These are phyloP conservation scores for Brachionus rubens DNA, from an alignment of 1,140 invertebrate species.

Conservation along the genomic window DNA sequence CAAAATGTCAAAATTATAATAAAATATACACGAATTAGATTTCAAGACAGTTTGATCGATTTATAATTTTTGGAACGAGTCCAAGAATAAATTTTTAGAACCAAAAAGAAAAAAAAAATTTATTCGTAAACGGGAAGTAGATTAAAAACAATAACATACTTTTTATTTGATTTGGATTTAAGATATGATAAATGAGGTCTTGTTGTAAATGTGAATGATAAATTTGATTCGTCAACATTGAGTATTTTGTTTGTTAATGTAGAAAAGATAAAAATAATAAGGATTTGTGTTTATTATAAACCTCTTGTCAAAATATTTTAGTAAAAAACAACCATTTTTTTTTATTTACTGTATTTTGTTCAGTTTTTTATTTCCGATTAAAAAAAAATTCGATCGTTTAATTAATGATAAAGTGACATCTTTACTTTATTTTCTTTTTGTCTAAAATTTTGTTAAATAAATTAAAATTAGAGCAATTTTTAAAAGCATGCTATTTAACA, in stretches of 20 bases:
- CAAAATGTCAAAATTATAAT: slow-evolving; percentile 43
- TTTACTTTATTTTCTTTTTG: too few species aligned
- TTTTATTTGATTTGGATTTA: not conserved
- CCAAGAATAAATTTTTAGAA: not conserved
- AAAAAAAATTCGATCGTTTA: too few species aligned
- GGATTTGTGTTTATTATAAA: too few species aligned
- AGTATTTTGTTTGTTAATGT: slow-evolving; percentile 1
- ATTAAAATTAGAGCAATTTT: too few species aligned
- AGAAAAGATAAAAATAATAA: not conserved
- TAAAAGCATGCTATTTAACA: too few species aligned
- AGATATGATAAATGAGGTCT: not conserved
- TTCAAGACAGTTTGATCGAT: slow-evolving; percentile 37
- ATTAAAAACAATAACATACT: not conserved
- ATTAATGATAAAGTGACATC: too few species aligned
- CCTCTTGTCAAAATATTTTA: too few species aligned
- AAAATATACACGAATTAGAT: not conserved
- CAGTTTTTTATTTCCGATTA: too few species aligned
- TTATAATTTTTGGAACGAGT: slow-evolving; percentile 11
- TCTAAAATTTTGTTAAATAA: too few species aligned
- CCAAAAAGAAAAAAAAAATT: not conserved
- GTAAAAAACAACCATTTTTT: too few species aligned
- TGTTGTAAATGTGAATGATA: not conserved
- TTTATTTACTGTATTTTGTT: too few species aligned
- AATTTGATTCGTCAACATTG: slow-evolving; percentile 27
- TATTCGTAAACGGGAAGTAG: not conserved